phyloP scores from a whole-genome alignment of 2,113 vertebrate species.

The Cynocephalus volans region DNA sequence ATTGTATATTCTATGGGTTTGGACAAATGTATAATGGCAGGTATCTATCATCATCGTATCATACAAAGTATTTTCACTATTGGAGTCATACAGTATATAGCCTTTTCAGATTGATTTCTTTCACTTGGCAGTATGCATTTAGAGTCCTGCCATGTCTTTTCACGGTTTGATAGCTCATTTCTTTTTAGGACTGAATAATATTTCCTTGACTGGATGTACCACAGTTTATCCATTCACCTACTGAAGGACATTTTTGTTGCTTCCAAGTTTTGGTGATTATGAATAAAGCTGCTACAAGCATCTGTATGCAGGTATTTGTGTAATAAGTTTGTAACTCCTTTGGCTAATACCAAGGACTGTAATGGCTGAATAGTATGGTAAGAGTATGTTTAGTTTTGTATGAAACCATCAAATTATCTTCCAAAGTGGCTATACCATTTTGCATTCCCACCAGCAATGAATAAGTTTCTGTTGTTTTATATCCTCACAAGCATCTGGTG shows the following conservation, averaged over 20 bases:
- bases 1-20: background rate
- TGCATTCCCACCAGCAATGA: no score
- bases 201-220: background rate
- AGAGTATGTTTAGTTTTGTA: background rate
- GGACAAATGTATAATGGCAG: background rate
- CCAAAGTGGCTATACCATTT: background rate
- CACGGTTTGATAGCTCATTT: background rate
- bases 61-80: background rate
- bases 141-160: background rate
- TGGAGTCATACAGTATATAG: background rate
- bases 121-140: background rate
- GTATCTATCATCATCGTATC: background rate
- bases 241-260: background rate
- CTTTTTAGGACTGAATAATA: background rate
- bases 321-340: background rate
- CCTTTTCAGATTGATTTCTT: background rate
- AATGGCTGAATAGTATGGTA: background rate
- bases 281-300: background rate
- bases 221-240: background rate
- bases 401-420: background rate
- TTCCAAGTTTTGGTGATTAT: background rate
- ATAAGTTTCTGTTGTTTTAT: background rate
- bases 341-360: background rate
- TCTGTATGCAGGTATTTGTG: background rate
- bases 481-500: background rate